Conservation (phyloP, 2,113 vertebrate species). For the Cepphus grylle region DNA sequence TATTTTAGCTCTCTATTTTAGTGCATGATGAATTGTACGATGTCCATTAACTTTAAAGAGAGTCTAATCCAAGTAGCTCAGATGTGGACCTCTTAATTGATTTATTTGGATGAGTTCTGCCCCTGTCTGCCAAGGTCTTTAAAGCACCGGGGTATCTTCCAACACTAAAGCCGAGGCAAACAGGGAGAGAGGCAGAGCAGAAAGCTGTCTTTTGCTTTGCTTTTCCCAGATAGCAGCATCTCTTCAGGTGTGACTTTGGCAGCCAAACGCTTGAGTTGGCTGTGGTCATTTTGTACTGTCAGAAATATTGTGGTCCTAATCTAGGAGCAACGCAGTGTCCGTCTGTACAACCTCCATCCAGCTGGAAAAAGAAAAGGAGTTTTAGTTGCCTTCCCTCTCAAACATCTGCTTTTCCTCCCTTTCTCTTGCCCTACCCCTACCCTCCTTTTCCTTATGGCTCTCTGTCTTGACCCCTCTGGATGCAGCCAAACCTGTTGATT, state of each 20-base stretch:
- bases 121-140: background rate
- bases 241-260: background rate
- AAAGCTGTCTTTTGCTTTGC: background rate
- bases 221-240: background rate
- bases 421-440: background rate
- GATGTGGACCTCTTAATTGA: background rate
- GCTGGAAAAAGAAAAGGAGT: background rate
- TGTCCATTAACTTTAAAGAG: background rate
- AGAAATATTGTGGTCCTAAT: background rate
- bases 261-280: background rate
- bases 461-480: background rate
- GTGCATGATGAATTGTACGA: background rate
- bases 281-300: background rate
- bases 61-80: background rate
- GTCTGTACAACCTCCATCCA: background rate
- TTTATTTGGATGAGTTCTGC: background rate
- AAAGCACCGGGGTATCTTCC: background rate
- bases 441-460: background rate
- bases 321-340: background rate
- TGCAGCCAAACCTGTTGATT: background rate
- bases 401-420: background rate
- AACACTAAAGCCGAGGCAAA: background rate
- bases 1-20: conserved; percentile 6
- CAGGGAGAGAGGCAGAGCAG: background rate
- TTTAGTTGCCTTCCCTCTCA: background rate